A percentile compares a stretch with the other conserved stretches of the same genome.
phyloP scores from a whole-genome alignment of 2,797 vertebrate genomes.

The Graptemys geographica region DNA sequence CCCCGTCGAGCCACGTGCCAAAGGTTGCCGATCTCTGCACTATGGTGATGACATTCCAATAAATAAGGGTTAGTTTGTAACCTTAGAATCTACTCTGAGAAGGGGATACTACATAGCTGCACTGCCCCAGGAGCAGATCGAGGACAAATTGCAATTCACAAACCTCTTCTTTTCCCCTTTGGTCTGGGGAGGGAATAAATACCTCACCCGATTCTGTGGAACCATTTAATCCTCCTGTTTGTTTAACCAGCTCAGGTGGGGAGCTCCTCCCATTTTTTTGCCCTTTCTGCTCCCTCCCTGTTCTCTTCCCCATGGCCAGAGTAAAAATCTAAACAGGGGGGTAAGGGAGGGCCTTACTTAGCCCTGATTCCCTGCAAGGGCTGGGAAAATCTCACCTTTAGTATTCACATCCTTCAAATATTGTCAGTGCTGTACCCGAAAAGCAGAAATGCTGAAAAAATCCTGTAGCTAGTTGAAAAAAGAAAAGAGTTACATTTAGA shows the following conservation, averaged over 20 bases:
- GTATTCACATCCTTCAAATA: neutral
- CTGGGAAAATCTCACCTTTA: neutral
- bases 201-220: neutral
- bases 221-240: neutral
- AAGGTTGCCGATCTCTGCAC: no score
- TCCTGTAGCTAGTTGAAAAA: neutral
- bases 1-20: no score
- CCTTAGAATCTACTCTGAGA: neutral
- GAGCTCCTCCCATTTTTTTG: neutral
- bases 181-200: neutral
- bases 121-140: neutral
- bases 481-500: neutral
- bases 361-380: neutral
- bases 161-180: neutral
- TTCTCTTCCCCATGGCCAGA: neutral
- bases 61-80: neutral
- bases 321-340: neutral
- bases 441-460: neutral
- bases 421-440: neutral
- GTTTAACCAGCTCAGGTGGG: neutral
- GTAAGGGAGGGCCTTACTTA: neutral
- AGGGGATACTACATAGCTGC: neutral
- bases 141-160: neutral
- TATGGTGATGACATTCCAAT: neutral
- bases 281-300: neutral